A percentile compares a stretch with the other conserved stretches of the same genome.
phyloP scores from a whole-genome alignment of 2,888 invertebrate species.

The Acrobasis consociella region DNA sequence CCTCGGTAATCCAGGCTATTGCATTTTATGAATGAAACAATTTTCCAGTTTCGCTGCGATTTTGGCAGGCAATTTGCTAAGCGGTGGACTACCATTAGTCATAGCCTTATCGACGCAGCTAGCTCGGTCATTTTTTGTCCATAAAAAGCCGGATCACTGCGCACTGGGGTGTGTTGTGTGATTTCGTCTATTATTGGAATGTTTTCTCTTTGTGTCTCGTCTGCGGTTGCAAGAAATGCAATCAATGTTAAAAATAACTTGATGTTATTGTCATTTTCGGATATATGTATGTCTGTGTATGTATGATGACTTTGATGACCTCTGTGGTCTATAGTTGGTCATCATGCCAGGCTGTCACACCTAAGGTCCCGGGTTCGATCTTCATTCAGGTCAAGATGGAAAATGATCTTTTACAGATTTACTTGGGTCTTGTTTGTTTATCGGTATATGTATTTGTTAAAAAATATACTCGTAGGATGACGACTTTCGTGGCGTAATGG shows the following conservation, averaged over 20 bases:
- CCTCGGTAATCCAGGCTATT: constrained; percentile 65
- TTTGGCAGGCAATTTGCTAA: constrained; percentile 77
- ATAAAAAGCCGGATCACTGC: constrained; percentile 52
- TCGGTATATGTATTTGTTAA: too few relatives aligned
- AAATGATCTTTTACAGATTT: too few relatives aligned
- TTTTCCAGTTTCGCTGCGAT: constrained; percentile 75
- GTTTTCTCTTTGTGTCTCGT: constrained; percentile 29
- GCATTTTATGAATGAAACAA: constrained; percentile 79
- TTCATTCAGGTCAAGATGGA: too few relatives aligned
- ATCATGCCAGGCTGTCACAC: too few relatives aligned
- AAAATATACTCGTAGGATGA: too few relatives aligned
- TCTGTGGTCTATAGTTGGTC: too few relatives aligned
- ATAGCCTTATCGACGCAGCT: constrained; percentile 70
- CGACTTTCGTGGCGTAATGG: too few relatives aligned
- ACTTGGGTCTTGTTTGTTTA: too few relatives aligned
- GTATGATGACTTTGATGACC: too few relatives aligned
- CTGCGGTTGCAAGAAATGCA: background rate
- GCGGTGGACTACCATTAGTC: constrained; percentile 71
- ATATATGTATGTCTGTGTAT: too few relatives aligned
- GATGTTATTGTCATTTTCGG: background rate
- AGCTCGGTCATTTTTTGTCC: constrained; percentile 76
- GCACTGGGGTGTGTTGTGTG: constrained; percentile 53
- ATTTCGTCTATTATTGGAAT: constrained; percentile 36
- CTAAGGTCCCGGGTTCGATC: too few relatives aligned
- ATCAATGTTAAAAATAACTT: background rate